These are phyloP conservation scores for Saccopteryx bilineata DNA, from an alignment of 2,113 vertebrate species.

Conservation along the genomic window DNA sequence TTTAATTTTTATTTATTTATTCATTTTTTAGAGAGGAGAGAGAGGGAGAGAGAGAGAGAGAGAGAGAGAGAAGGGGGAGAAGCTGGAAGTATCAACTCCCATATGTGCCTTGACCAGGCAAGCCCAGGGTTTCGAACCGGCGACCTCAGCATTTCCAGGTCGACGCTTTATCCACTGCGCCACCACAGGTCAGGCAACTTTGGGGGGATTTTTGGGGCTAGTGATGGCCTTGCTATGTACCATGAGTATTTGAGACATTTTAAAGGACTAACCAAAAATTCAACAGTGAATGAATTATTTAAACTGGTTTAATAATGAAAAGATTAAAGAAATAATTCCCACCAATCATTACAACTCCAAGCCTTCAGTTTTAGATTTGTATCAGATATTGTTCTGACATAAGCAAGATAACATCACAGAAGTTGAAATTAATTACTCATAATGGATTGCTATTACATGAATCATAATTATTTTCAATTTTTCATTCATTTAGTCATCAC, in stretches of 20 bases:
- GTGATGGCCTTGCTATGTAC: not conserved
- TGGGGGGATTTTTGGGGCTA: not conserved
- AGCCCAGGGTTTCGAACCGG: too few species aligned
- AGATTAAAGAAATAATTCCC: constrained; percentile 8
- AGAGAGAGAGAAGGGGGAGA: too few species aligned
- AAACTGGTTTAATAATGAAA: not conserved
- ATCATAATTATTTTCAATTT: not conserved
- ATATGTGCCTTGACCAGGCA: too few species aligned
- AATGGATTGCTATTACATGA: not conserved
- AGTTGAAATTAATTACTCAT: not conserved
- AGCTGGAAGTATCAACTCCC: too few species aligned
- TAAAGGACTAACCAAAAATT: not conserved
- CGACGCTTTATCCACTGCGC: too few species aligned
- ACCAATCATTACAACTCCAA: not conserved
- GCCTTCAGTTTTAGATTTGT: not conserved
- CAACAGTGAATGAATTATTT: not conserved
- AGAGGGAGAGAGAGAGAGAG: too few species aligned
- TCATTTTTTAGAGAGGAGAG: too few species aligned
- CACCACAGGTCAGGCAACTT: too few species aligned
- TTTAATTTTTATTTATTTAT: too few species aligned
- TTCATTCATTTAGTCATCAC: constrained; percentile 11
- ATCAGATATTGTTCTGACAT: constrained; percentile 1
- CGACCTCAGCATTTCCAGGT: too few species aligned
- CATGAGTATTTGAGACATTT: not conserved
- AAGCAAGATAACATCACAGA: not conserved